Conservation (phyloP, 2,888 invertebrate species). For the Chymomyza fuscimana region DNA sequence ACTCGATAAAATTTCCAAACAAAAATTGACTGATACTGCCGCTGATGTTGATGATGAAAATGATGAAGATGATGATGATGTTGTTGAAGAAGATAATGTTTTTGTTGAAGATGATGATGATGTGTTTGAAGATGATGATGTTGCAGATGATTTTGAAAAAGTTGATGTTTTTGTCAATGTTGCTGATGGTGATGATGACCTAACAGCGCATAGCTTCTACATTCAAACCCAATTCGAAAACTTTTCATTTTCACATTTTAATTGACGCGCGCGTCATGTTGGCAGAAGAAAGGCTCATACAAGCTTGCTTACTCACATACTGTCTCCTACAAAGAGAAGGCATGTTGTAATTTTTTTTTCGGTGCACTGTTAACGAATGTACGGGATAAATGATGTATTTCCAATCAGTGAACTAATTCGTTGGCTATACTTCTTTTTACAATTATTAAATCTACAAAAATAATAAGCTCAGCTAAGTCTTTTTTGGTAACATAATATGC, state of each 20-base stretch:
- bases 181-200: conserved; percentile 5
- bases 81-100: background rate
- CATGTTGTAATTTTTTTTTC: no score
- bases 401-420: no score
- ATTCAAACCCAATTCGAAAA: conserved; percentile 23
- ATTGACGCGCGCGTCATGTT: conserved; percentile 48
- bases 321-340: no score
- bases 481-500: no score
- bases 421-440: no score
- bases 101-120: background rate
- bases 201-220: background rate
- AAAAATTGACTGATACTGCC: conserved; percentile 2
- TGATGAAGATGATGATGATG: background rate
- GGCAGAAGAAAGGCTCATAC: conserved; percentile 24
- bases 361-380: no score
- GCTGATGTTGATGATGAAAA: background rate
- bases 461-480: no score
- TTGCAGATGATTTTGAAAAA: background rate
- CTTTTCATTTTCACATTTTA: conserved; percentile 48
- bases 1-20: conserved; percentile 35
- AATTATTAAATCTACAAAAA: no score
- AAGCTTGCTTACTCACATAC: background rate
- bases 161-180: conserved; percentile 1
- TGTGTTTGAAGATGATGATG: background rate
- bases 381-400: no score